Conservation (phyloP, 2,113 vertebrate genomes). For the Phylloscopus trochiloides region DNA sequence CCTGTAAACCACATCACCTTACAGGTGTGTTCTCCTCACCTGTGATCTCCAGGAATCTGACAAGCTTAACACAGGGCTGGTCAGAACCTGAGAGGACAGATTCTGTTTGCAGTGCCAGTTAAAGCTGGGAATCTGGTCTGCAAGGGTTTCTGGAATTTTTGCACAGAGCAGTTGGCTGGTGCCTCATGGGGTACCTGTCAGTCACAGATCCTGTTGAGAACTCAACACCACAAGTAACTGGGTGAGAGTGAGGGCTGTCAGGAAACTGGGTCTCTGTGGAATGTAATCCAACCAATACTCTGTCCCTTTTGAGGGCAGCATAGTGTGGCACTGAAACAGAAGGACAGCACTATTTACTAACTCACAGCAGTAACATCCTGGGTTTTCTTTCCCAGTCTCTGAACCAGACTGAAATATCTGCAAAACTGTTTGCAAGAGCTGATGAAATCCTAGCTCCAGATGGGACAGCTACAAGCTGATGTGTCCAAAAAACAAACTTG, state of each 20-base stretch:
- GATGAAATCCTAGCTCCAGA: neutral
- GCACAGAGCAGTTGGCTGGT: neutral
- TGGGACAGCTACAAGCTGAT: neutral
- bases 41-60: neutral
- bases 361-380: neutral
- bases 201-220: neutral
- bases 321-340: neutral
- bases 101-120: neutral
- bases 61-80: neutral
- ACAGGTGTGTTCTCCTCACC: neutral
- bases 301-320: neutral
- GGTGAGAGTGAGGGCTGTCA: neutral
- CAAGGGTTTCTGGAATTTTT: neutral
- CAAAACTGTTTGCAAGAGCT: neutral
- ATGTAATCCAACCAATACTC: neutral
- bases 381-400: neutral
- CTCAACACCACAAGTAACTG: neutral
- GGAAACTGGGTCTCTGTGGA: neutral
- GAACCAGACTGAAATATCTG: neutral
- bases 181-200: rapidly evolving
- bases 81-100: neutral
- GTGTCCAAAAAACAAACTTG: neutral
- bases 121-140: neutral
- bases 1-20: neutral
- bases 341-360: neutral